A percentile compares a stretch with the other conserved stretches of the same genome.
phyloP scores from a whole-genome alignment of 2,797 vertebrate genomes.

The Parauchenoglanis punctatus region DNA sequence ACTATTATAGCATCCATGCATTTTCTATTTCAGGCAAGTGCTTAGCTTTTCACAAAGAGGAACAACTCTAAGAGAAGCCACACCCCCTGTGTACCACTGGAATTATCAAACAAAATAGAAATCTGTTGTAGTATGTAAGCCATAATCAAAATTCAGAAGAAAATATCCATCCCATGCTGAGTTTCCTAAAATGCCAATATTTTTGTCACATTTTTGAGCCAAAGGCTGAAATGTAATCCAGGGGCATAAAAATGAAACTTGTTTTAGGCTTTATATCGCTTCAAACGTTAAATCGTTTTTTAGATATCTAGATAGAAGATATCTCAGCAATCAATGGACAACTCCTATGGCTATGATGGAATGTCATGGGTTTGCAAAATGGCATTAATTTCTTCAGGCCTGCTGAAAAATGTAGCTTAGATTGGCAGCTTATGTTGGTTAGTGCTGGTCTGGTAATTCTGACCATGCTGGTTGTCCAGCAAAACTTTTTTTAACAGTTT shows the following conservation, averaged over 20 bases:
- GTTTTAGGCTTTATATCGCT: not conserved
- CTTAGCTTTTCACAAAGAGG: not conserved
- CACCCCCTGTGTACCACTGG: not conserved
- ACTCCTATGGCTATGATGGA: constrained; percentile 5
- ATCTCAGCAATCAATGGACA: not conserved
- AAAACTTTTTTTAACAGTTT: constrained; percentile 3
- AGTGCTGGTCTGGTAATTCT: not conserved
- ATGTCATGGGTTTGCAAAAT: not conserved
- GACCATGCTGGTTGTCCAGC: not conserved
- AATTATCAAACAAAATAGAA: not conserved
- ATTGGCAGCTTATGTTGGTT: constrained; percentile 16
- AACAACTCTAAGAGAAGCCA: not conserved
- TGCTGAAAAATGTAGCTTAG: not conserved
- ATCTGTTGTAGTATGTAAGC: not conserved
- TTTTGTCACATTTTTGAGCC: not conserved
- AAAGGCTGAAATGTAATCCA: not conserved
- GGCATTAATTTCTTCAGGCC: not conserved
- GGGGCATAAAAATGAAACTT: not conserved
- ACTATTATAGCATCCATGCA: not conserved
- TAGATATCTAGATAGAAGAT: not conserved
- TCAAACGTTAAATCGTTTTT: too few relatives aligned
- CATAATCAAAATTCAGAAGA: not conserved
- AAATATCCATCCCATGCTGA: not conserved
- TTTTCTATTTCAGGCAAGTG: not conserved
- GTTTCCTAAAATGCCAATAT: not conserved